phyloP scores from a whole-genome alignment of 2,888 invertebrate species.

The Xanthia togata region DNA sequence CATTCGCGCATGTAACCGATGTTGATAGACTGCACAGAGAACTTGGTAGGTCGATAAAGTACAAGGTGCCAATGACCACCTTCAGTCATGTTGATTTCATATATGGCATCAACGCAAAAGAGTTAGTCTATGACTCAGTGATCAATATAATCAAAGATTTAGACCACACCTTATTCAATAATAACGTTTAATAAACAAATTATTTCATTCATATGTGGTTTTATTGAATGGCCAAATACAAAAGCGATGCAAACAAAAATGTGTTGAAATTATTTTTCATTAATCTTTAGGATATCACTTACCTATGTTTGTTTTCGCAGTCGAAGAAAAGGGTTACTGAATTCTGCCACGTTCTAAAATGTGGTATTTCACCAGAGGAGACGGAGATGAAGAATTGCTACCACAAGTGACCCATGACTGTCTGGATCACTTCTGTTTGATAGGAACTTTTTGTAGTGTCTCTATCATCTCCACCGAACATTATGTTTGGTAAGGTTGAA shows the following conservation, averaged over 20 bases:
- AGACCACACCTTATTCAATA: slow-evolving; percentile 7
- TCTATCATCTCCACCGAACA: not conserved
- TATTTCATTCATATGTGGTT: not conserved
- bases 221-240: slow-evolving; percentile 7
- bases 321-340: not conserved
- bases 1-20: slow-evolving; percentile 90
- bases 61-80: slow-evolving; percentile 88
- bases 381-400: not conserved
- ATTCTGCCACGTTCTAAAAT: not conserved
- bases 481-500: not conserved
- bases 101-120: slow-evolving; percentile 92
- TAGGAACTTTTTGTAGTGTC: not conserved
- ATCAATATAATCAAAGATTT: slow-evolving; percentile 86
- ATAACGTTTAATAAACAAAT: slow-evolving; percentile 5
- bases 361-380: not conserved
- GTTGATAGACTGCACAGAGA: slow-evolving; percentile 88
- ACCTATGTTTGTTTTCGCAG: not conserved
- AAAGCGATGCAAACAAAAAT: slow-evolving; percentile 14
- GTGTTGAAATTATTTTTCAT: slow-evolving; percentile 13
- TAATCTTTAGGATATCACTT: not conserved
- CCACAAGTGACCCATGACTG: not conserved
- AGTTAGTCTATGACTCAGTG: slow-evolving; percentile 90
- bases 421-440: not conserved
- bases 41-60: slow-evolving; percentile 89
- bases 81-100: slow-evolving; percentile 94